A percentile compares a stretch with the other conserved stretches of the same genome.
phyloP scores from a whole-genome alignment of 2,113 vertebrate species.

The Oreochromis aureus region DNA sequence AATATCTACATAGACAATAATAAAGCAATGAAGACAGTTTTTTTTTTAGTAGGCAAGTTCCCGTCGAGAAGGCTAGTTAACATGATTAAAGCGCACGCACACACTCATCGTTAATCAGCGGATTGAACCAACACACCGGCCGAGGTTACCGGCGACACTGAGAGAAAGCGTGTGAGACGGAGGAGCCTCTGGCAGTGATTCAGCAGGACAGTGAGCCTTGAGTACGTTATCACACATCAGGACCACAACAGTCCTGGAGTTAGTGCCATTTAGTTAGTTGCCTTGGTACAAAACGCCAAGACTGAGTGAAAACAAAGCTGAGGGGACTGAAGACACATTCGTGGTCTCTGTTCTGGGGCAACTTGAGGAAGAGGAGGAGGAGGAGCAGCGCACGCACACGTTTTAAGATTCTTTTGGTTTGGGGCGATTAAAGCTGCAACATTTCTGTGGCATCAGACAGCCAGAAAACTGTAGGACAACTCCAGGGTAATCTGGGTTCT shows the following conservation, averaged over 20 bases:
- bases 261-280: not conserved
- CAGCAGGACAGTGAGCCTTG: not conserved
- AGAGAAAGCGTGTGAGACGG: not conserved
- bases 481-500: not conserved
- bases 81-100: not conserved
- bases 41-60: slow-evolving; percentile 57
- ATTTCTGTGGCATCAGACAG: not conserved
- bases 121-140: not conserved
- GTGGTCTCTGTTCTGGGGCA: not conserved
- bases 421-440: not conserved
- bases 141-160: not conserved
- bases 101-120: not conserved
- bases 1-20: slow-evolving; percentile 66
- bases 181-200: not conserved
- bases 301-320: not conserved
- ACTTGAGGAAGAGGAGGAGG: not conserved
- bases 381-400: not conserved
- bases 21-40: slow-evolving; percentile 46
- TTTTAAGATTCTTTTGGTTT: not conserved
- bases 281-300: not conserved
- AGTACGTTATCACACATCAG: not conserved
- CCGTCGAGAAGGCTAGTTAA: slow-evolving; percentile 39
- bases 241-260: slow-evolving; percentile 1
- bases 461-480: not conserved
- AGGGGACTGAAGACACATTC: not conserved